Base-by-base conservation (phyloP, 1,140 invertebrate genomes). In the Asbolus verrucosus region DNA sequence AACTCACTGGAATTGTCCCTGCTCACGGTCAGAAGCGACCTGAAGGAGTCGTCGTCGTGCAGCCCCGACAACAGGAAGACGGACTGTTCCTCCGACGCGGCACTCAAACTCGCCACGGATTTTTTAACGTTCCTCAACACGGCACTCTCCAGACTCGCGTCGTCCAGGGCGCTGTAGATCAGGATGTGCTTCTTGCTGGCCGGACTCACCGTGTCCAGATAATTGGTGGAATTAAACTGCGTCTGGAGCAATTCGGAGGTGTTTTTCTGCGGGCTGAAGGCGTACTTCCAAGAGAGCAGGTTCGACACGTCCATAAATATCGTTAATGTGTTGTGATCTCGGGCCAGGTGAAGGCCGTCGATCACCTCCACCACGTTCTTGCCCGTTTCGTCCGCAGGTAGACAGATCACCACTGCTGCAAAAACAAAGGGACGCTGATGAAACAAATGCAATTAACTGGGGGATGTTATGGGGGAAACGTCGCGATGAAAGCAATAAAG, bases 221-320 rank as follows among this genome's bases (percentile, higher is more conserved):
- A 38, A 41, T 63, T 41, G 39, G 61, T 39, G 1, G 18, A 13
- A 24, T 62, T 62, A 36, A 36, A 36, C 11, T 16, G n/a, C 16
- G 27, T 3, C 4, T 27, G 24, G 24, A 8, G 24, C 3, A 4
- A 27, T 27, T 61, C 31, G 2, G 31, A 38, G 30, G 9, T 43
- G 16, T 43, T 43, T 39, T 66, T 66, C 27, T 63, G 33, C 11
- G n/a, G 50, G 27, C 16, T 15, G 8, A 67, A 43, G 2, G 30
- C 63, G 11, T 70, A 14, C 21, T 67, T 74, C 80, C 80, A 81
- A 1, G 75, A 76, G 5, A 77, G 78, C 33, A 80, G 41, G 21
- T 73, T 76, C 14, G 76, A 76, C 30, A 80, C 67, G 70, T 81
- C 80, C 63, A 80, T 70, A 43, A 80, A 75, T 46, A 80, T 68